Percentiles rank a stretch among this genome's conserved stretches.
These are phyloP conservation scores for Melozone crissalis DNA, from an alignment of 2,113 vertebrate genomes.

Conservation along the genomic window DNA sequence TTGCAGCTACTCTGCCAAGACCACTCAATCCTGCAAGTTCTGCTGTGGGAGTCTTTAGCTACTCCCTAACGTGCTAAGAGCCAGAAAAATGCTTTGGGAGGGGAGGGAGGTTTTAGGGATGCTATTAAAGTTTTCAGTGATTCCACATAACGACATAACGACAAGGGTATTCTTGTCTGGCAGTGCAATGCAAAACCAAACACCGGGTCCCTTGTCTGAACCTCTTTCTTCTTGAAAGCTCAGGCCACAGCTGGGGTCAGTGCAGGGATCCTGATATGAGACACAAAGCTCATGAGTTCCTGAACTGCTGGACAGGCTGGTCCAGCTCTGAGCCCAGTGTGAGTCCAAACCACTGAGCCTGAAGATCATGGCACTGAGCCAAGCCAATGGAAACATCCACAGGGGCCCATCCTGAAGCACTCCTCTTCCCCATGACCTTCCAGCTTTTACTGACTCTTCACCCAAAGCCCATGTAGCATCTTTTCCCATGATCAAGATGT, in stretches of 20 bases:
- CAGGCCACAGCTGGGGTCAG: not conserved
- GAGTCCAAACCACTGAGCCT: not conserved
- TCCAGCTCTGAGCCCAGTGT: not conserved
- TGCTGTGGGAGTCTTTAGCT: not conserved
- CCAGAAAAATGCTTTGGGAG: not conserved
- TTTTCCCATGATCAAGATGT: not conserved
- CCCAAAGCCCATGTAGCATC: not conserved
- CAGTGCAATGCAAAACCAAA: not conserved
- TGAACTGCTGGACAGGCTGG: not conserved
- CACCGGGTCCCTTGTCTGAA: not conserved
- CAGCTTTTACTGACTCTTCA: not conserved
- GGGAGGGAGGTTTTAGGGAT: not conserved
- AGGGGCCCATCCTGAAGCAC: not conserved
- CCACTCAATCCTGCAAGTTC: not conserved
- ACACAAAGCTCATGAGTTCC: not conserved
- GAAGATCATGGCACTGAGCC: not conserved
- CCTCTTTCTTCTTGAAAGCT: not conserved
- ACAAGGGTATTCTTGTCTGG: not conserved
- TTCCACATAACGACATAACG: not conserved
- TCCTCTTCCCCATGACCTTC: not conserved
- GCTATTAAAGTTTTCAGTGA: not conserved
- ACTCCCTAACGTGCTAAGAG: not conserved
- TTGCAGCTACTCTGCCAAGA: conserved; percentile 35
- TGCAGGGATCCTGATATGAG: not conserved
- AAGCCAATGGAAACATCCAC: not conserved